Evolutionary conservation across 1,140 invertebrate species (phyloP), one percentile per base, ranked within the genome.

Genomic region (Tribolium castaneum): DNA sequence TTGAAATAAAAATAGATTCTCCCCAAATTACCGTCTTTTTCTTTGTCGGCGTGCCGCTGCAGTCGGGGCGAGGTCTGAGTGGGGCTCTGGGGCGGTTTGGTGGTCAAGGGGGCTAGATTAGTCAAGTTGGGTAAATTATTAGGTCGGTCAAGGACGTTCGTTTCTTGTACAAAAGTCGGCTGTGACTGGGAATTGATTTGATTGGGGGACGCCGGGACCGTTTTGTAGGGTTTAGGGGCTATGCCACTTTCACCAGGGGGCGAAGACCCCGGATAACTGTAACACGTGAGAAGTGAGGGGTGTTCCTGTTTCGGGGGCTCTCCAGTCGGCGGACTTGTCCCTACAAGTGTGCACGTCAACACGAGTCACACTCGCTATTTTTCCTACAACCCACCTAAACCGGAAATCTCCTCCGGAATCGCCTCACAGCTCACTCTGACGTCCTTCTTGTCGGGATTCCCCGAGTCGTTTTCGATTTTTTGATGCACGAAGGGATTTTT

Each of bases 341-440:
- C 85, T 84, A 72, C 51, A 82, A 74, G 12, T 6, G n/a, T 66
- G 3, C 22, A 6, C n/a, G 16, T 54, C 1, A 54, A 16, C 10
- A 1, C 54, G 19, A 25, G 10, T 22, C 14, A 59, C 10, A 52
- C 14, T 10, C 0, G 14, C 12, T 1, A 14, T 52, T 10, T 52
- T 14, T 3, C 14, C n/a, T 7, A 50, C 16, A 19, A 62, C 52
- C 89, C 89, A 76, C 90, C 89, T 86, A 89, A 87, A 16, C 90
- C 92, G 49, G 89, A 91, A 83, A 94, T 94, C 90, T 97, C 95
- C 88, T 97, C 95, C 4, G 95, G 95, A 80, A 97, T 97, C 49
- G 95, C 94, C 88, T 96, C 95, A 86, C 94, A 96, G 84, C 94
- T 95, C 3, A 95, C 93, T 84, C 93, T 90, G 90, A 92, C 92